These are phyloP conservation scores for Apantesis nais DNA, from an alignment of 2,888 invertebrate species.

Conservation along the genomic window DNA sequence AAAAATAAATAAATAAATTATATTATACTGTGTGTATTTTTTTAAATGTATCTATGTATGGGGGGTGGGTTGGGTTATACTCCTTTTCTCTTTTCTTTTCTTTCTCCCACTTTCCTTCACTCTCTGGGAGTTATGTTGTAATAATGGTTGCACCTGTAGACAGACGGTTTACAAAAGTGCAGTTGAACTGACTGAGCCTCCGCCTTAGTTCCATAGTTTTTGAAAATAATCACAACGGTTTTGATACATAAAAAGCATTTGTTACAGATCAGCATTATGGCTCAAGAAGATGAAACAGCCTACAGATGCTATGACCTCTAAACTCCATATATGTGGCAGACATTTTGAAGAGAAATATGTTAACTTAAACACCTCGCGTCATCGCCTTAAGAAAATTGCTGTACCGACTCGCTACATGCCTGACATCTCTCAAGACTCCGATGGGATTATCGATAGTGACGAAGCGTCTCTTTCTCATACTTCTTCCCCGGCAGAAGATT, in stretches of 20 bases:
- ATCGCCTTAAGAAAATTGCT: conserved; percentile 37
- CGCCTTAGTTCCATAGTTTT: not conserved
- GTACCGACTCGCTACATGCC: conserved; percentile 45
- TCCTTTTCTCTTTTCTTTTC: too few species aligned
- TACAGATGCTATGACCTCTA: not conserved
- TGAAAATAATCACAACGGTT: not conserved
- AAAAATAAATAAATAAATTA: too few species aligned
- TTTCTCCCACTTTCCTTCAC: too few species aligned
- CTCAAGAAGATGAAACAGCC: not conserved
- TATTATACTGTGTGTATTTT: too few species aligned
- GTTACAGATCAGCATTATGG: conserved; percentile 5
- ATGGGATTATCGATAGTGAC: not conserved
- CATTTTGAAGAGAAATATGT: conserved; percentile 39
- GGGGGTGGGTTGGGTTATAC: too few species aligned
- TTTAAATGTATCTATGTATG: too few species aligned
- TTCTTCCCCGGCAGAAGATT: not conserved
- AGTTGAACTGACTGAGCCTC: not conserved
- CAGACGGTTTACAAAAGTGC: not conserved
- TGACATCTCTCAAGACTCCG: not conserved
- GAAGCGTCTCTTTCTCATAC: not conserved
- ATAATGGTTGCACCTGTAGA: not conserved
- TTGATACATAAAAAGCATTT: not conserved
- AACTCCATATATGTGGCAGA: conserved; percentile 32
- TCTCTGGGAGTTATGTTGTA: too few species aligned
- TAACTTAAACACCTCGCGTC: conserved; percentile 20